phyloP scores from a whole-genome alignment of 2,888 invertebrate genomes.

The Campaea margaritaria region DNA sequence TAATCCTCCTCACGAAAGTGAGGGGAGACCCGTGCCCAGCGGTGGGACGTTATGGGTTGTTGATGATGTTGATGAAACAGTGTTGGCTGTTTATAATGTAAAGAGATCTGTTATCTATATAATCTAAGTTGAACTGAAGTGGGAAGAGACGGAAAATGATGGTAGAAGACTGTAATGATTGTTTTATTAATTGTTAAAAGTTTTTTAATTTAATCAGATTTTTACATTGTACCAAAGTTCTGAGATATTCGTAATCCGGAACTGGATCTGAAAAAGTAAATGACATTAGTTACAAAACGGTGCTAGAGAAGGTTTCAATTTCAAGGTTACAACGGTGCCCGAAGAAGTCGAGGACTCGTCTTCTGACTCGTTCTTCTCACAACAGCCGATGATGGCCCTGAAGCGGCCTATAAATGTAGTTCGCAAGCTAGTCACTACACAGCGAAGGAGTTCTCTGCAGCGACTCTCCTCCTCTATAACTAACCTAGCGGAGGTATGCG shows the following conservation, averaged over 20 bases:
- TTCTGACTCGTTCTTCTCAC: conserved; percentile 69
- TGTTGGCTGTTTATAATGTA: too few species aligned
- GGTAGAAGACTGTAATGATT: conserved; percentile 31
- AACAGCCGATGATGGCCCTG: conserved; percentile 74
- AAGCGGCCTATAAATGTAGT: conserved; percentile 79
- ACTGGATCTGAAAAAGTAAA: conserved; percentile 24
- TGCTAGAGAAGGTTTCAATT: conserved; percentile 65
- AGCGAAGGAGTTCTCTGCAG: conserved; percentile 79
- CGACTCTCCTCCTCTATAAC: conserved; percentile 80
- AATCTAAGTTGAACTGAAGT: neutral
- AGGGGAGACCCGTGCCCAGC: too few species aligned
- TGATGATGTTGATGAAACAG: too few species aligned
- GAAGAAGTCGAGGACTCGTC: conserved; percentile 71
- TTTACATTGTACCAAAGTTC: conserved; percentile 4
- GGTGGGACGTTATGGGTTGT: too few species aligned
- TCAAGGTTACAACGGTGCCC: conserved; percentile 75
- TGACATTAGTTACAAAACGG: conserved; percentile 27
- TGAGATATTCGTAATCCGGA: neutral
- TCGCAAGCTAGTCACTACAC: conserved; percentile 81
- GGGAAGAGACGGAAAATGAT: conserved; percentile 1
- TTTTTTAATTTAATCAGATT: neutral
- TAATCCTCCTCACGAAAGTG: too few species aligned
- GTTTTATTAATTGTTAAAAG: conserved; percentile 7
- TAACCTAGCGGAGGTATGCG: conserved; percentile 82
- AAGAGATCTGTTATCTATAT: neutral